Percentiles rank a stretch among this genome's conserved stretches.
These are phyloP conservation scores for Crematogaster levior DNA, from an alignment of 2,888 invertebrate genomes.

Conservation along the genomic window DNA sequence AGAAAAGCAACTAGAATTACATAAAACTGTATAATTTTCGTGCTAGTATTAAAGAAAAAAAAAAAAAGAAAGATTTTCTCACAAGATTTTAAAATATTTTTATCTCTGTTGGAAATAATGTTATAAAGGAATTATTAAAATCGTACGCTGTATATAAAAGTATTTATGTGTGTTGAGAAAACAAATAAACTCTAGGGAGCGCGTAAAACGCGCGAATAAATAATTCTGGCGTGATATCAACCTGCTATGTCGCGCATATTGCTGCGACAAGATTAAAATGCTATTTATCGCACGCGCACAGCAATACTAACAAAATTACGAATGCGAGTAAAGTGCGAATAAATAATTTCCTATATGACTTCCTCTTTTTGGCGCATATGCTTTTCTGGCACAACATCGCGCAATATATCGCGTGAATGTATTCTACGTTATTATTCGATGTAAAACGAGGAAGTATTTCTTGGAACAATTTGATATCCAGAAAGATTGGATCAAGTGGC, in stretches of 20 bases:
- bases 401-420: conserved; percentile 16
- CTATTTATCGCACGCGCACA: conserved; percentile 44
- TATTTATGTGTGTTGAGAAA: conserved; percentile 21
- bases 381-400: neutral
- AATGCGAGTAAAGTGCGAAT: conserved; percentile 30
- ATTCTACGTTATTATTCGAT: conserved; percentile 30
- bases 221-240: conserved; percentile 44
- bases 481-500: conserved; percentile 42
- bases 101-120: neutral
- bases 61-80: neutral
- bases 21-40: no score
- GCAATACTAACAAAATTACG: conserved; percentile 45
- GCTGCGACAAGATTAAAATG: conserved; percentile 47
- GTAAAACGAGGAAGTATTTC: conserved; percentile 28
- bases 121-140: conserved; percentile 30
- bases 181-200: conserved; percentile 31
- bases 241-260: conserved; percentile 28
- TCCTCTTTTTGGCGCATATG: conserved; percentile 6
- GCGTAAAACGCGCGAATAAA: conserved; percentile 31
- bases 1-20: no score
- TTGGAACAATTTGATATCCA: conserved; percentile 23
- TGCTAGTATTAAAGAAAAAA: neutral
- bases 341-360: conserved; percentile 32
- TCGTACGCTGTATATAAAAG: conserved; percentile 5
- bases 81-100: neutral